These are phyloP conservation scores for Peribatodes rhomboidaria DNA, from an alignment of 2,888 invertebrate genomes.

Conservation along the genomic window DNA sequence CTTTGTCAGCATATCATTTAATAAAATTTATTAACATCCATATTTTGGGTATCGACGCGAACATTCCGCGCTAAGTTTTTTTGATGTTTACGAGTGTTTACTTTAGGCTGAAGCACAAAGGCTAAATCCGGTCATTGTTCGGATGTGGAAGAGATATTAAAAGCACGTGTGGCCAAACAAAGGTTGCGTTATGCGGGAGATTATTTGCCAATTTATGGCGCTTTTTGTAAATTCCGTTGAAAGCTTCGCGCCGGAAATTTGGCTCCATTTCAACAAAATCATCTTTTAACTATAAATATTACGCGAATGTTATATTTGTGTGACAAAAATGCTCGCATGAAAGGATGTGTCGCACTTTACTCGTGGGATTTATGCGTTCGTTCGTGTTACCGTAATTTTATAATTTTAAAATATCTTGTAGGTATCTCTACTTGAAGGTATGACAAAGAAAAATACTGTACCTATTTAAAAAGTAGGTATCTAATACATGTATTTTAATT, in stretches of 20 bases:
- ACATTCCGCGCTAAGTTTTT: slow-evolving; percentile 16
- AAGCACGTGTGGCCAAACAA: slow-evolving; percentile 87
- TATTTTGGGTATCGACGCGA: slow-evolving; percentile 39
- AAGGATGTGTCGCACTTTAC: slow-evolving; percentile 65
- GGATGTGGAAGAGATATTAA: slow-evolving; percentile 78
- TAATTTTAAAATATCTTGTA: no score
- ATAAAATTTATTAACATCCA: slow-evolving; percentile 81
- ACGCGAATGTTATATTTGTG: slow-evolving; percentile 64
- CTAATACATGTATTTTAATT: no score
- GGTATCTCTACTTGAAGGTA: no score
- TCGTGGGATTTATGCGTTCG: slow-evolving; percentile 59
- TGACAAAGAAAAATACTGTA: no score
- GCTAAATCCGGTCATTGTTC: slow-evolving; percentile 82
- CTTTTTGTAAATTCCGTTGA: slow-evolving; percentile 85
- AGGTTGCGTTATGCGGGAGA: slow-evolving; percentile 86
- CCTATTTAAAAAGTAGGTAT: no score
- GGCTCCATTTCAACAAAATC: slow-evolving; percentile 86
- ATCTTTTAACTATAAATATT: slow-evolving; percentile 83
- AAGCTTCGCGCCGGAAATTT: slow-evolving; percentile 83
- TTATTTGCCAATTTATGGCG: slow-evolving; percentile 86
- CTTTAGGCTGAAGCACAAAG: slow-evolving; percentile 79
- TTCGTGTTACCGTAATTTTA: neutral
- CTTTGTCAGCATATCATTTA: slow-evolving; percentile 72
- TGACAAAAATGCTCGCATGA: slow-evolving; percentile 68
- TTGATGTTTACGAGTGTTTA: slow-evolving; percentile 80